Conservation (phyloP, 2,888 invertebrate species). For the Athalia circularis region DNA sequence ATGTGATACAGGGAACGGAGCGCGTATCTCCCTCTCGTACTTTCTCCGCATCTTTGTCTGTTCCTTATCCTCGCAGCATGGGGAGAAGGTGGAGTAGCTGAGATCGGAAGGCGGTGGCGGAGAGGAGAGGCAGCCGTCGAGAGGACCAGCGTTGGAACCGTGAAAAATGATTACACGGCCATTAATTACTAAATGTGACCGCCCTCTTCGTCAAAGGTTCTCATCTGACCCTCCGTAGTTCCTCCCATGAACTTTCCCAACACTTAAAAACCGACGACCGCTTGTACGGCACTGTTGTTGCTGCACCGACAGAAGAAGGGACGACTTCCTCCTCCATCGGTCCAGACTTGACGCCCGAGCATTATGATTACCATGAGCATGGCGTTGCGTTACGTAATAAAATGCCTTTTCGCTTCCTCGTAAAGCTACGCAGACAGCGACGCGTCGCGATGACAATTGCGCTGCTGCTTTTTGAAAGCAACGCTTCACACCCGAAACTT, state of each 20-base stretch:
- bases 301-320: background rate
- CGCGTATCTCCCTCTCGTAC: background rate
- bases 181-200: slow-evolving; percentile 49
- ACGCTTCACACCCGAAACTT: slow-evolving; percentile 16
- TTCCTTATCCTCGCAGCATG: slow-evolving; percentile 1
- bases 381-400: slow-evolving; percentile 27
- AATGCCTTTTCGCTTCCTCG: slow-evolving; percentile 19
- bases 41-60: slow-evolving; percentile 8
- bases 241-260: slow-evolving; percentile 36
- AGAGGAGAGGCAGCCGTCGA: slow-evolving; percentile 4
- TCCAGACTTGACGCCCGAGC: background rate
- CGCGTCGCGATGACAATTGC: background rate
- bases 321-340: background rate
- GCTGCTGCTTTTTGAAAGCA: background rate
- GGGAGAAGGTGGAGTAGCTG: slow-evolving; percentile 15
- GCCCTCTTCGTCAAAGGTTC: slow-evolving; percentile 43
- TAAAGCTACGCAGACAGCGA: background rate
- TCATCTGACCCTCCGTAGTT: slow-evolving; percentile 25
- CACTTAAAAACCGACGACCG: background rate
- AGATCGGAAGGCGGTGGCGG: slow-evolving; percentile 32
- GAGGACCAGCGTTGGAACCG: slow-evolving; percentile 37
- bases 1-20: background rate
- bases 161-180: slow-evolving; percentile 49
- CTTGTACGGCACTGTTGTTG: background rate
- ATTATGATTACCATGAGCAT: background rate